Evolutionary conservation across 2,113 vertebrate species (phyloP).

Genomic region (Hipposideros armiger): DNA sequence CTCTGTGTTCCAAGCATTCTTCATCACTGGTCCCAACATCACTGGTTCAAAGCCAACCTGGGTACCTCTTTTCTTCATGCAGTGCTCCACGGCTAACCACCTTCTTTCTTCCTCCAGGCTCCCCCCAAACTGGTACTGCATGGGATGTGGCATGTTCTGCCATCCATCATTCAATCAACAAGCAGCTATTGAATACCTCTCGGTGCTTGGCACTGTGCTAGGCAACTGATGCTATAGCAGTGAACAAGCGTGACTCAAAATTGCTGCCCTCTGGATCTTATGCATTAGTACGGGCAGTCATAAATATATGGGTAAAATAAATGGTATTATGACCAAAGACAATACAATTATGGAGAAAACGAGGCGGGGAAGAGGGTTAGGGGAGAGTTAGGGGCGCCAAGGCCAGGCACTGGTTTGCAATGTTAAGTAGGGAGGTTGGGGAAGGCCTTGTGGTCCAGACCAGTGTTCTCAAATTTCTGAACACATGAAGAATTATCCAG

Average conservation of each 20-base stretch:
- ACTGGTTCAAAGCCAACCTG: background rate
- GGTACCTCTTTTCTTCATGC: background rate
- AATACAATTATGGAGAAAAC: background rate
- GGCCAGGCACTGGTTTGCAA: background rate
- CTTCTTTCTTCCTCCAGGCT: background rate
- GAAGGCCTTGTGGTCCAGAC: background rate
- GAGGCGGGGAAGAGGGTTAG: background rate
- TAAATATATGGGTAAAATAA: background rate
- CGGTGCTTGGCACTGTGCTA: background rate
- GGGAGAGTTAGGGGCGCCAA: background rate
- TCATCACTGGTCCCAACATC: background rate
- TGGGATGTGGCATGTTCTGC: background rate
- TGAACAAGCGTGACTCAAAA: background rate
- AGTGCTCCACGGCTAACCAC: background rate
- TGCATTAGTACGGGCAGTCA: background rate
- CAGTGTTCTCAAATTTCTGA: background rate
- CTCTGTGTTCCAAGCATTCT: conserved; percentile 48
- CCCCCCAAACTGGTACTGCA: background rate
- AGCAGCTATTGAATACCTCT: background rate
- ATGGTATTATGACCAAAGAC: background rate
- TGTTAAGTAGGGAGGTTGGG: background rate
- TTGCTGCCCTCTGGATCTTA: background rate
- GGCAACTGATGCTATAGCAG: background rate
- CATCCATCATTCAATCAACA: background rate
- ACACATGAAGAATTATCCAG: background rate